These are phyloP conservation scores for Xenentodon cancila DNA, from an alignment of 2,797 vertebrate genomes.

Conservation along the genomic window DNA sequence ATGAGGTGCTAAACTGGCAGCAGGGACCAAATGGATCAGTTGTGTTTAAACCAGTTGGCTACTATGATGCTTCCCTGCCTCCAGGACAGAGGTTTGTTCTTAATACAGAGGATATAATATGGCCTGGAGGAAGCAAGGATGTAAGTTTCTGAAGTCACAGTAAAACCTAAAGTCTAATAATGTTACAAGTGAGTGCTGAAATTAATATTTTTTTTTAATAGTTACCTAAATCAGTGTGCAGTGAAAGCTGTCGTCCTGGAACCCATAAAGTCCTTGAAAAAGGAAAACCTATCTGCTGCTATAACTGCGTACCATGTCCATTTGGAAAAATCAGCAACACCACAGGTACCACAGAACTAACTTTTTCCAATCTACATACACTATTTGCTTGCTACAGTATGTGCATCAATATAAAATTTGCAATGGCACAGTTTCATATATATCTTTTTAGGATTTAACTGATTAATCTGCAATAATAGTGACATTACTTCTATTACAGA, in stretches of 20 bases:
- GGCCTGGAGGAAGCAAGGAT: slow-evolving; percentile 68
- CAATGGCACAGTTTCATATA: slow-evolving; percentile 29
- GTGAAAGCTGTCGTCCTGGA: slow-evolving; percentile 75
- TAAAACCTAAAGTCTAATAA: background rate
- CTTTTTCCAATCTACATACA: background rate
- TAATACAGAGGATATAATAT: slow-evolving; percentile 63
- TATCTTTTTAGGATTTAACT: slow-evolving; percentile 14
- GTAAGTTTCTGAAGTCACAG: slow-evolving; percentile 37
- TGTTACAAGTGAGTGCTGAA: background rate
- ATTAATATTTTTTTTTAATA: slow-evolving; percentile 23
- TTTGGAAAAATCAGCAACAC: slow-evolving; percentile 80
- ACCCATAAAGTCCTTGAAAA: slow-evolving; percentile 76
- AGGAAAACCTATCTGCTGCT: slow-evolving; percentile 77
- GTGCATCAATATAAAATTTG: slow-evolving; percentile 52
- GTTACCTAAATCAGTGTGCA: slow-evolving; percentile 79
- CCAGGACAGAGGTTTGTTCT: slow-evolving; percentile 70
- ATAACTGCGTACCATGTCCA: slow-evolving; percentile 76
- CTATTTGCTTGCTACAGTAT: slow-evolving; percentile 37
- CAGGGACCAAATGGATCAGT: slow-evolving; percentile 55
- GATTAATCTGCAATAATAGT: slow-evolving; percentile 19
- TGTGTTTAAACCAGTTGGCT: slow-evolving; percentile 77
- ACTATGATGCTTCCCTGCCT: slow-evolving; percentile 76
- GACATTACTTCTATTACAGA: slow-evolving; percentile 74
- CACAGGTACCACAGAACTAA: slow-evolving; percentile 67
- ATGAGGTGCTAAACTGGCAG: slow-evolving; percentile 83